Conservation (phyloP, 1,140 invertebrate genomes). For the Luehdorfia chinensis region DNA sequence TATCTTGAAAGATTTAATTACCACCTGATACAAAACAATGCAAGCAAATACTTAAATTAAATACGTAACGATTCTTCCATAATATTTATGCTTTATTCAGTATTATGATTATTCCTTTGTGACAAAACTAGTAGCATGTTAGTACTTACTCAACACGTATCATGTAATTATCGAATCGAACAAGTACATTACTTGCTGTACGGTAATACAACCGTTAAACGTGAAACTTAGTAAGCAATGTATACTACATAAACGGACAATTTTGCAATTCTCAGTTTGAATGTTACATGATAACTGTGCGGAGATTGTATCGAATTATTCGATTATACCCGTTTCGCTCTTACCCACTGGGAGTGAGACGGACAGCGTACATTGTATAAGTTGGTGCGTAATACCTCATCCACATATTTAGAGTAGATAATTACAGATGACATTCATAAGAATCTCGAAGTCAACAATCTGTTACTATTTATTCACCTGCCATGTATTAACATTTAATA, state of each 20-base stretch:
- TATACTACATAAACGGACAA: conserved; percentile 22
- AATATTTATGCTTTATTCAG: conserved; percentile 24
- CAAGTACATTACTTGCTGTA: conserved; percentile 19
- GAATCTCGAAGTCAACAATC: conserved; percentile 13
- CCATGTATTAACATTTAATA: too few species aligned
- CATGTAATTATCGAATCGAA: conserved; percentile 7
- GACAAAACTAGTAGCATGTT: conserved; percentile 20
- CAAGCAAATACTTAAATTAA: conserved; percentile 22
- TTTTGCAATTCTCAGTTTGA: conserved; percentile 23
- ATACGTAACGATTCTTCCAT: conserved; percentile 22
- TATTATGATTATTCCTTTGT: conserved; percentile 25
- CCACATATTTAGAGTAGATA: conserved; percentile 17
- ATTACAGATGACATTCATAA: conserved; percentile 16
- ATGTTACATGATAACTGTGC: conserved; percentile 21
- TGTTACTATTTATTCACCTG: conserved; percentile 10
- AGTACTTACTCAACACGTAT: conserved; percentile 5
- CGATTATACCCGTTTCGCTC: conserved; percentile 22
- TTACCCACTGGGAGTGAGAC: conserved; percentile 17
- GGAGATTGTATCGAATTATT: conserved; percentile 26
- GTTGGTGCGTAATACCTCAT: conserved; percentile 17
- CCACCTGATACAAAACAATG: neutral
- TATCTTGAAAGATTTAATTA: neutral
- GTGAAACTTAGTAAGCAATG: conserved; percentile 22
- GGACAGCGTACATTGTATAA: conserved; percentile 18
- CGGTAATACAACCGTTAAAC: neutral